Evolutionary conservation across 1,140 invertebrate species (phyloP).

Genomic region (Schlechtendalia chinensis): DNA sequence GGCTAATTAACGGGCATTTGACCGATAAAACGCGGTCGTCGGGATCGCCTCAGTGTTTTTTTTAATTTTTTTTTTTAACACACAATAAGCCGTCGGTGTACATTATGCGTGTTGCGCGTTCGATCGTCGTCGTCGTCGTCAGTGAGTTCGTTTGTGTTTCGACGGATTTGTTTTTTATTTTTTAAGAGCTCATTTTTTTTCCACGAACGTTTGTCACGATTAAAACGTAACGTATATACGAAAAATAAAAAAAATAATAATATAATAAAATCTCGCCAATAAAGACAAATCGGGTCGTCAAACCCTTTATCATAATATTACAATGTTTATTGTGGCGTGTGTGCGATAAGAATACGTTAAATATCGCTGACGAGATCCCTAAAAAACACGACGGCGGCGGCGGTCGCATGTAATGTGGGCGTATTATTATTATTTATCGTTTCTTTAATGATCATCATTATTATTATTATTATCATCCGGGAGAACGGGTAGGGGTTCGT

Average conservation of each 20-base stretch:
- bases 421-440: slow-evolving; percentile 15
- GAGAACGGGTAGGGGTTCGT: not conserved
- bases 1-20: not conserved
- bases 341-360: too few species aligned
- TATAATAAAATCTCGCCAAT: not conserved
- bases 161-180: too few species aligned
- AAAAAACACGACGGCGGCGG: not conserved
- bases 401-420: not conserved
- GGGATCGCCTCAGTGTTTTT: too few species aligned
- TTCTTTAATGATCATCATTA: not conserved
- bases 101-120: not conserved
- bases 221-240: not conserved
- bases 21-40: not conserved
- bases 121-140: not conserved
- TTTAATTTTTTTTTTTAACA: too few species aligned
- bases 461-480: too few species aligned
- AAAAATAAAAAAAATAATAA: not conserved
- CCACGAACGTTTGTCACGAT: not conserved
- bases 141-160: not conserved
- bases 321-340: not conserved
- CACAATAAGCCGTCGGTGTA: not conserved
- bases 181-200: too few species aligned
- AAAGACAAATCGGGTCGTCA: not conserved
- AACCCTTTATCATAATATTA: not conserved
- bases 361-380: not conserved